Evolutionary conservation across 1,140 invertebrate species (phyloP), one percentile per base, ranked within the genome.

Genomic region (Rhyzopertha dominica): DNA sequence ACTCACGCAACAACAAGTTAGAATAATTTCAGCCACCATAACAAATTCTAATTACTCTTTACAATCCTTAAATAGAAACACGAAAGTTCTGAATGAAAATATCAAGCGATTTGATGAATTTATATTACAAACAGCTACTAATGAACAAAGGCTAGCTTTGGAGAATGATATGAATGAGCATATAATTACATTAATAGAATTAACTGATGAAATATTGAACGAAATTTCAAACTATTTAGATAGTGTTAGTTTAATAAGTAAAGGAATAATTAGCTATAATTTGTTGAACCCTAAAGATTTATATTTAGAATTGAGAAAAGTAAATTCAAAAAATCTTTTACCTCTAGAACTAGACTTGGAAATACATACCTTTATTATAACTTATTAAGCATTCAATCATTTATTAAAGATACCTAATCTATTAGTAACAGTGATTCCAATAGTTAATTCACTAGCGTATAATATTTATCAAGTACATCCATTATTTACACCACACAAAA

Each of bases 1-100:
- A 13, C 26, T 59, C 4, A 32, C 50, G 19, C 51, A 54, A 51
- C 51, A 45, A 8, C 51, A 49, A 50, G 35, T 46, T 36, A 31
- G 34, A 37, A 46, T 51, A 3, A 49, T 53, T 13, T 39, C 43
- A 13, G 32, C 29, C 29, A 43, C 39, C 2, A 56, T 51, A 13
- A 51, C 41, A 30, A 55, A 48, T 41, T 42, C 43, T 12, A 48
- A 42, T 14, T 36, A 38, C 45, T 47, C 37, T 20, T 13, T 51
- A 31, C 30, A 8, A 4, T 12, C 5, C 9, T 24, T 38, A 2
- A 24, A 38, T 10, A 23, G 14, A 8, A 38, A 38, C 17, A 19
- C 34, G 10, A 32, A 42, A 2, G 36, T 25, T 1, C 30, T 43
- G 14, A 30, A 38, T 22, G 16, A 43, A 9, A 35, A 43, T 28